Percentiles rank a stretch among this genome's conserved stretches.
Evolutionary conservation across 2,888 invertebrate genomes (phyloP).

Genomic region (Synanthedon myopaeformis): DNA sequence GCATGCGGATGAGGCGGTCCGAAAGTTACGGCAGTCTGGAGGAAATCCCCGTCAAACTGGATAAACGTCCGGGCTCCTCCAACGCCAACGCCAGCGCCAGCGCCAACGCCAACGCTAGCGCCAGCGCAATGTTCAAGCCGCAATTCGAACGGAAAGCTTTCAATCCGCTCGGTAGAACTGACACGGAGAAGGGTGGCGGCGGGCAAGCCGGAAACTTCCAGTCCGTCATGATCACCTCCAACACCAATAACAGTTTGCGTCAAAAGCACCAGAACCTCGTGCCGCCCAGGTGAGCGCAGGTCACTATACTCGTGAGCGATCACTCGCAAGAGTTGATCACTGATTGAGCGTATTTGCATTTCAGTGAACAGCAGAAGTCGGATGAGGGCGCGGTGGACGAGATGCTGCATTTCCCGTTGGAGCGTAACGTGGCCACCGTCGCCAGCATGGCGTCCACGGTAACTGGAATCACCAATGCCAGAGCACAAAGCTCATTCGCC

Average conservation of each 20-base stretch:
- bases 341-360: no score
- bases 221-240: slow-evolving; percentile 49
- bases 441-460: no score
- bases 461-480: no score
- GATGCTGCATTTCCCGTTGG: background rate
- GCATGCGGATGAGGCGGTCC: background rate
- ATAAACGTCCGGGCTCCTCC: slow-evolving; percentile 1
- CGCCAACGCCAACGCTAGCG: background rate
- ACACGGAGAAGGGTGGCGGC: slow-evolving; percentile 29
- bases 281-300: slow-evolving; percentile 10
- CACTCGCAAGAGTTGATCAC: no score
- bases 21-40: slow-evolving; percentile 2
- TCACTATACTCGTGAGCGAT: no score
- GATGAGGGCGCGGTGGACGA: background rate
- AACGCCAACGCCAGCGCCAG: background rate
- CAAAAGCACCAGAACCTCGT: slow-evolving; percentile 56
- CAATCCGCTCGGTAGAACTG: slow-evolving; percentile 34
- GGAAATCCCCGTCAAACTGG: slow-evolving; percentile 11
- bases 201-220: slow-evolving; percentile 48
- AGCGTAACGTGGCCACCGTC: background rate
- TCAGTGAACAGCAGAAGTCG: background rate
- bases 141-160: slow-evolving; percentile 39
- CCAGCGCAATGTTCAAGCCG: slow-evolving; percentile 12
- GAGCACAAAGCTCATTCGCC: no score
- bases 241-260: slow-evolving; percentile 49